Evolutionary conservation across 2,113 vertebrate genomes (phyloP).

Genomic region (Tamias sibiricus): DNA sequence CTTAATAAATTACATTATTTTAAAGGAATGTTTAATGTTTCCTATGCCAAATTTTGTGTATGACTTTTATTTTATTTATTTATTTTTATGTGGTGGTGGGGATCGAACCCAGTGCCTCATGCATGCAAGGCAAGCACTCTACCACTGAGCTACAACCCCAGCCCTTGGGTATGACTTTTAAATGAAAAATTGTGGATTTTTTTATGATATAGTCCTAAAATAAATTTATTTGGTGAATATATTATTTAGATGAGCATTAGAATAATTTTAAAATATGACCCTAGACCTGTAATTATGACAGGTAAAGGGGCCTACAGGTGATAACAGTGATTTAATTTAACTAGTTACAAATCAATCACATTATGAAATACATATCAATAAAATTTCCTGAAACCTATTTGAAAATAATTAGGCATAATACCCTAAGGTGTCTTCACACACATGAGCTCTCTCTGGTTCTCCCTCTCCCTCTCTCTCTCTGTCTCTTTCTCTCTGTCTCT

Average conservation of each 20-base stretch:
- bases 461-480: neutral
- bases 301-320: neutral
- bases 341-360: neutral
- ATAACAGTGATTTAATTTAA: neutral
- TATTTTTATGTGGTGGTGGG: no score
- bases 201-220: neutral
- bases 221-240: neutral
- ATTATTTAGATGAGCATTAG: neutral
- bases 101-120: no score
- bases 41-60: neutral
- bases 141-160: no score
- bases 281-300: neutral
- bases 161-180: neutral
- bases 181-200: neutral
- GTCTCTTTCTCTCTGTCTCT: accelerated
- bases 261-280: neutral
- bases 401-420: neutral
- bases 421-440: neutral
- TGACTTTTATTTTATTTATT: no score
- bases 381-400: neutral
- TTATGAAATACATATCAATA: neutral
- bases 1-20: neutral
- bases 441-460: neutral
- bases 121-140: no score
- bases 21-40: neutral